These are phyloP conservation scores for Okapia johnstoni DNA, from an alignment of 2,113 vertebrate genomes.

Conservation along the genomic window DNA sequence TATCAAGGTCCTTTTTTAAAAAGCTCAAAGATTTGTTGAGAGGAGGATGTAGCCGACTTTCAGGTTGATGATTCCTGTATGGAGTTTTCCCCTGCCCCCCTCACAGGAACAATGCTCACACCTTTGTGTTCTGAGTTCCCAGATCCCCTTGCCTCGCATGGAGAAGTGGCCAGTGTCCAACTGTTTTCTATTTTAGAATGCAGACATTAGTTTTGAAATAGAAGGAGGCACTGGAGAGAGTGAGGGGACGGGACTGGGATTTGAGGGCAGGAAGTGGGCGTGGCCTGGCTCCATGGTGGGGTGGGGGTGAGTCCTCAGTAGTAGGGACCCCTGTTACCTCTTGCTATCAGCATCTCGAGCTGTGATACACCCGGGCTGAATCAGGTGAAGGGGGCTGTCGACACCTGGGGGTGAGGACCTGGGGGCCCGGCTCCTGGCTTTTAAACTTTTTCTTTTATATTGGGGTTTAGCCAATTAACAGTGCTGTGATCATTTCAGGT, in stretches of 20 bases:
- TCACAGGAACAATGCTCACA: neutral
- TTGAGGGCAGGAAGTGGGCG: neutral
- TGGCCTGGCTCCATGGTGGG: neutral
- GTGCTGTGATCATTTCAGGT: neutral
- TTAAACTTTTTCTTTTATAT: neutral
- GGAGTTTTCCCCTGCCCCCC: neutral
- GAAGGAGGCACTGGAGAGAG: neutral
- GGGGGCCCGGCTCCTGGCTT: neutral
- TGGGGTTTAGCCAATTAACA: neutral
- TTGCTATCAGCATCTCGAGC: neutral
- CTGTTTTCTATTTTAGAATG: neutral
- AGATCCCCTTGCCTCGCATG: neutral
- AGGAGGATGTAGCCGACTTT: neutral
- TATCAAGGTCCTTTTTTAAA: neutral
- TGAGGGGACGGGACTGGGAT: neutral
- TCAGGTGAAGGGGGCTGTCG: neutral
- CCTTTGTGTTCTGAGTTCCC: neutral
- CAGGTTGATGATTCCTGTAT: neutral
- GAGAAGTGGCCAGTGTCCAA: neutral
- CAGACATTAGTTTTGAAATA: neutral
- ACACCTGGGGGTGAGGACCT: neutral
- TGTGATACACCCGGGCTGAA: neutral
- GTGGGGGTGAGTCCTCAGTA: neutral
- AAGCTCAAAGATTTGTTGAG: neutral
- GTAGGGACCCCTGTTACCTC: accelerated